phyloP scores from a whole-genome alignment of 2,113 vertebrate genomes.

The Pelvicachromis taeniatus region DNA sequence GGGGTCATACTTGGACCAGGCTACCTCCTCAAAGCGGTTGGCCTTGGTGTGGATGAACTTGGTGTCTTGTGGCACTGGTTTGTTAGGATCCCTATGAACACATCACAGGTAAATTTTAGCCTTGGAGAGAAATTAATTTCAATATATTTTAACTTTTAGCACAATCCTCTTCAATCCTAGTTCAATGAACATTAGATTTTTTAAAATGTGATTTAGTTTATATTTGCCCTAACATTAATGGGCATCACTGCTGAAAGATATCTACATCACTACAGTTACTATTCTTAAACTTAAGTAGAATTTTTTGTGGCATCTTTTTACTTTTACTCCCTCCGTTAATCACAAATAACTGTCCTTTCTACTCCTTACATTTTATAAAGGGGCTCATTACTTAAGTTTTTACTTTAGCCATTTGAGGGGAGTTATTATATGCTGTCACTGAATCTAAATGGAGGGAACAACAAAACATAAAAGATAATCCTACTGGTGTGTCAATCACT shows the following conservation, averaged over 20 bases:
- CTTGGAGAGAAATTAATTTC: background rate
- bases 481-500: background rate
- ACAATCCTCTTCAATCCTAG: background rate
- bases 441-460: background rate
- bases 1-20: conserved; percentile 98
- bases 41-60: conserved; percentile 99
- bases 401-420: background rate
- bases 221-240: background rate
- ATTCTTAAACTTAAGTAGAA: background rate
- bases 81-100: conserved; percentile 89
- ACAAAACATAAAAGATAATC: background rate
- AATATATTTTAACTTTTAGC: background rate
- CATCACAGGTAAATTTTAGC: background rate
- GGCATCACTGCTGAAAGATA: background rate
- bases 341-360: background rate
- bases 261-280: background rate
- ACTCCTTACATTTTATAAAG: background rate
- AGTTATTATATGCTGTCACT: background rate
- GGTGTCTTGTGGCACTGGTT: conserved; percentile 97
- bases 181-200: background rate
- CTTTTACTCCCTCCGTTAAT: background rate
- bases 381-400: background rate
- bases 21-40: conserved; percentile 96
- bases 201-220: background rate
- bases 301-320: background rate